These are phyloP conservation scores for Sylvilagus bachmani DNA, from an alignment of 2,113 vertebrate genomes.

Conservation along the genomic window DNA sequence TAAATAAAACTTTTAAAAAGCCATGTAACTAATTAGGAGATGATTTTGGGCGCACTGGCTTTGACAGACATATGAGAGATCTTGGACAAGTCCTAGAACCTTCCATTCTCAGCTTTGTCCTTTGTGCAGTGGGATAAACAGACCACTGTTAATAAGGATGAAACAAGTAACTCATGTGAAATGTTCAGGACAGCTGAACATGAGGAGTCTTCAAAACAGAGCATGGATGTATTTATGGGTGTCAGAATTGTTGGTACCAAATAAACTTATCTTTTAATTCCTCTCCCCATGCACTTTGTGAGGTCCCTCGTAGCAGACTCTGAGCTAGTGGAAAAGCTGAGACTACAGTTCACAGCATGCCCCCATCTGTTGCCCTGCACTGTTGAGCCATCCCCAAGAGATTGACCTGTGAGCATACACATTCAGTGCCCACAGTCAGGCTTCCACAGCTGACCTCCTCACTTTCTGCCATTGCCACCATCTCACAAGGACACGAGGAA, in stretches of 20 bases:
- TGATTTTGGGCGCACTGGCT: neutral
- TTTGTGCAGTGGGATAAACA: slow-evolving; percentile 27
- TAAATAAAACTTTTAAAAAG: neutral
- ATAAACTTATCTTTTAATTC: too few relatives aligned
- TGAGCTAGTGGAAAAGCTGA: neutral
- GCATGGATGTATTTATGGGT: too few relatives aligned
- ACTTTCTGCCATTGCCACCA: neutral
- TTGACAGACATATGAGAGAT: neutral
- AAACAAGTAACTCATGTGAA: neutral
- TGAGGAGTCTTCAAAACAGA: too few relatives aligned
- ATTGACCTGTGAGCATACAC: neutral
- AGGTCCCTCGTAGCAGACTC: too few relatives aligned
- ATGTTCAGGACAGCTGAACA: neutral
- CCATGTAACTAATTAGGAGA: neutral
- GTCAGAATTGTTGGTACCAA: too few relatives aligned
- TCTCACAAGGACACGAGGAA: neutral
- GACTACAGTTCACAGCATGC: neutral
- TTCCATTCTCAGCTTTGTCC: neutral
- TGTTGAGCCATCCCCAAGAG: neutral
- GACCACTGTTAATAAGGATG: neutral
- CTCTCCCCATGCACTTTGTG: too few relatives aligned
- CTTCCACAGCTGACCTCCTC: neutral
- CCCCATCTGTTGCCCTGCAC: neutral
- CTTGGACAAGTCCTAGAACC: neutral
- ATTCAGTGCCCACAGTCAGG: neutral